These are phyloP conservation scores for Tigriopus japonicus DNA, from an alignment of 1,140 invertebrate species.

Conservation along the genomic window DNA sequence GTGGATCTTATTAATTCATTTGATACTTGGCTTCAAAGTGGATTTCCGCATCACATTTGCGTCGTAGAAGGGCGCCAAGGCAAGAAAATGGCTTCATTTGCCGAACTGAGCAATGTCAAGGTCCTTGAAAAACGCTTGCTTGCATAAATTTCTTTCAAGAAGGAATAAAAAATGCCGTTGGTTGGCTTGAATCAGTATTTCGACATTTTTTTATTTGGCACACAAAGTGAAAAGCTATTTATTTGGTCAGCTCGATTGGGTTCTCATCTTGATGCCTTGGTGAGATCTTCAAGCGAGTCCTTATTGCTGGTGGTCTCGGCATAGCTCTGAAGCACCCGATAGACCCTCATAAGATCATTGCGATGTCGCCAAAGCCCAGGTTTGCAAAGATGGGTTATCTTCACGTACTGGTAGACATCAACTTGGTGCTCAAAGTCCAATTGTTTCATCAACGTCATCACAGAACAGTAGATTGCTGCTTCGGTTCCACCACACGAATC, in stretches of 20 bases:
- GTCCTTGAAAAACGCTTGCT: too few species aligned
- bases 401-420: conserved; percentile 16
- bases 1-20: background rate
- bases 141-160: too few species aligned
- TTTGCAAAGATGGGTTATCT: conserved; percentile 19
- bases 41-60: conserved; percentile 11
- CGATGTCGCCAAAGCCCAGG: conserved; percentile 20
- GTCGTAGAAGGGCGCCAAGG: background rate
- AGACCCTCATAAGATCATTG: background rate
- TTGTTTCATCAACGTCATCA: conserved; percentile 14
- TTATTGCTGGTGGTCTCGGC: too few species aligned
- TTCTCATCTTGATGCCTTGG: too few species aligned
- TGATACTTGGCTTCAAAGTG: background rate
- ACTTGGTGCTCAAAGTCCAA: conserved; percentile 4
- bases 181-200: too few species aligned
- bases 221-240: too few species aligned
- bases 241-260: too few species aligned
- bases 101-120: too few species aligned
- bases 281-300: too few species aligned
- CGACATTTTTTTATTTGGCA: too few species aligned
- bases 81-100: too few species aligned
- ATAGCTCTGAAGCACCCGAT: background rate
- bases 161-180: too few species aligned
- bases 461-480: background rate
- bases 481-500: background rate